Conservation (phyloP, 2,797 vertebrate species). For the Tapirus indicus region DNA sequence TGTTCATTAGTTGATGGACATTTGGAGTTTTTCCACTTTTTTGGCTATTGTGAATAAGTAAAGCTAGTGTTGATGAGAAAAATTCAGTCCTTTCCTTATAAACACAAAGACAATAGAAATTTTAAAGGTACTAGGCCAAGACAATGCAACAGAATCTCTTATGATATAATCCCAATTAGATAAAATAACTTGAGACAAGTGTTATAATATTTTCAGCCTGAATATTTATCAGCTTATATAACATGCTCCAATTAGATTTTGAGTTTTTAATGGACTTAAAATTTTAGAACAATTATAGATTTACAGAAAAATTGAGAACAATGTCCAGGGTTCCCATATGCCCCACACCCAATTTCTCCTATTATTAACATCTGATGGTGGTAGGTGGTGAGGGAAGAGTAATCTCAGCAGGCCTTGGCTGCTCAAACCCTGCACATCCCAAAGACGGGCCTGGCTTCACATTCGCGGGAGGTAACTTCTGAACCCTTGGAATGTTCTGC, state of each 20-base stretch:
- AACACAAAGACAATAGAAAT: neutral
- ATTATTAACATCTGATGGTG: neutral
- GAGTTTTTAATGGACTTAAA: neutral
- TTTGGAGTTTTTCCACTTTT: neutral
- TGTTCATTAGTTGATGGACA: neutral
- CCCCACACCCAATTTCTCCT: neutral
- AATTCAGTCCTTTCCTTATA: neutral
- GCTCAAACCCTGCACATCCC: neutral
- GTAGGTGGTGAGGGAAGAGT: neutral
- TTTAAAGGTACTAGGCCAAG: neutral
- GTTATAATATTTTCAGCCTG: neutral
- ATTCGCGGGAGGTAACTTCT: neutral
- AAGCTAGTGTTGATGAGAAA: neutral
- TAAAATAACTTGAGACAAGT: neutral
- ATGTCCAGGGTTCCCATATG: neutral
- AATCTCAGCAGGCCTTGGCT: neutral
- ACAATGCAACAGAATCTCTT: neutral
- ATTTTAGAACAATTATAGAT: constrained; percentile 1
- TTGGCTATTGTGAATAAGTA: neutral
- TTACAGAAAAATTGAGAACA: neutral
- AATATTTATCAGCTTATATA: constrained; percentile 54
- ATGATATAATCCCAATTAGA: constrained; percentile 69
- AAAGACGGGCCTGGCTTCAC: neutral
- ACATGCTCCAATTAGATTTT: constrained; percentile 67
- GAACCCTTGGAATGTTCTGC: neutral